Conservation (phyloP, 2,797 vertebrate genomes). For the Capromys pilorides region DNA sequence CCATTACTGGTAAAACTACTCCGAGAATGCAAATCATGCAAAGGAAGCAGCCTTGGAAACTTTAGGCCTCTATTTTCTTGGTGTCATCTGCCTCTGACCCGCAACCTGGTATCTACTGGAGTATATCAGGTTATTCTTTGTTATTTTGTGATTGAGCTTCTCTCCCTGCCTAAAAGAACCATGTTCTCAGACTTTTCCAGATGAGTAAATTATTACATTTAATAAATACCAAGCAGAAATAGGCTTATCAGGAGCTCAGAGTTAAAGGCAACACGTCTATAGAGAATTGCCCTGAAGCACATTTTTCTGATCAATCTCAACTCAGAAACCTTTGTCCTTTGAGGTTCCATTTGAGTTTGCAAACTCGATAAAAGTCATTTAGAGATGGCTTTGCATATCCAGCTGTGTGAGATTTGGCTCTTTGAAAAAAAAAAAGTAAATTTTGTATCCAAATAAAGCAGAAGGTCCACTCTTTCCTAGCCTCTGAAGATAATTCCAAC, state of each 20-base stretch:
- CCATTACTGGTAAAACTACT: not conserved
- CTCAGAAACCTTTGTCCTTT: not conserved
- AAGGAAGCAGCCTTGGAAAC: not conserved
- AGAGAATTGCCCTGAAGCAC: not conserved
- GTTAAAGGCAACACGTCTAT: not conserved
- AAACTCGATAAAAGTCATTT: not conserved
- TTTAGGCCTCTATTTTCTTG: not conserved
- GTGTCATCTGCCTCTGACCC: slow-evolving; percentile 12
- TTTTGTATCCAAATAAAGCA: not conserved
- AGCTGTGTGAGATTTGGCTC: not conserved
- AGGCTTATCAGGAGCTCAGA: not conserved
- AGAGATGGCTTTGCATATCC: not conserved
- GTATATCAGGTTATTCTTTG: not conserved
- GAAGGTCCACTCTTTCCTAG: not conserved
- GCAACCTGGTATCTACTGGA: not conserved
- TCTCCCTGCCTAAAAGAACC: slow-evolving; percentile 2
- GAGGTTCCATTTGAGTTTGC: slow-evolving; percentile 34
- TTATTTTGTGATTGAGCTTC: not conserved
- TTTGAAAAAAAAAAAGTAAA: not conserved
- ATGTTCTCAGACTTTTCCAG: slow-evolving; percentile 35
- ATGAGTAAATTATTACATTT: not conserved
- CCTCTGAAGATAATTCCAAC: slow-evolving; percentile 10
- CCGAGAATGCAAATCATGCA: slow-evolving; percentile 29
- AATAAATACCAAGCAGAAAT: slow-evolving; percentile 18
- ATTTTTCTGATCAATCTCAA: not conserved